Evolutionary conservation across 2,888 invertebrate species (phyloP), one percentile per base, ranked within the genome.

Genomic region (Carabus problematicus): DNA sequence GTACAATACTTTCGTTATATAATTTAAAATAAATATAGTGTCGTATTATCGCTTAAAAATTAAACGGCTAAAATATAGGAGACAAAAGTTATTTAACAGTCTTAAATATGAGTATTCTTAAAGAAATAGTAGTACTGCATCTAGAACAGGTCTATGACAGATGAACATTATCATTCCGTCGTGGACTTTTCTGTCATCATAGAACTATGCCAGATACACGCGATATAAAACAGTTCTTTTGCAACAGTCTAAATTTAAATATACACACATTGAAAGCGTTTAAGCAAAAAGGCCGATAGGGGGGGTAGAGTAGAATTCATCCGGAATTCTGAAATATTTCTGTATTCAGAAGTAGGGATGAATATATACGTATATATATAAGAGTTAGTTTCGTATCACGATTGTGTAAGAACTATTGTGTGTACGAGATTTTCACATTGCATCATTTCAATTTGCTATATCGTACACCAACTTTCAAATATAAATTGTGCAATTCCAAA

Each of bases 21-120:
- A 63, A 63, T 63, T 54, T 54, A 63, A 56, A 66, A 66, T 66
- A 66, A 66, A 66, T 66, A 66, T 66, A 58, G 56, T 64, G 39
- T 49, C 19, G 45, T 47, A 12, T 45, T 49, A 39, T 49, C 29
- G 52, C 19, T 47, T 40, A 58, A 58, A 39, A 40, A 41, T 9
- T 39, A 29, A 29, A n/a, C 56, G 14, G 39, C 40, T 39, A 39
- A 39, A 47, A 39, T 29, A 29, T 16, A 45, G 16, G 47, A 40
- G 29, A 18, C 59, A 40, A 19, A 47, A 52, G 52, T 61, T 63
- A 41, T 43, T 41, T 43, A 52, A 52, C 52, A 52, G 52, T 52
- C 52, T 52, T 52, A 52, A 52, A 52, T 52, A 52, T 52, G 52
- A 14, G 19, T 52, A 52, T 52, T 52, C 52, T 52, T 52, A 29